phyloP scores from a whole-genome alignment of 2,113 vertebrate species.

The Equus quagga region DNA sequence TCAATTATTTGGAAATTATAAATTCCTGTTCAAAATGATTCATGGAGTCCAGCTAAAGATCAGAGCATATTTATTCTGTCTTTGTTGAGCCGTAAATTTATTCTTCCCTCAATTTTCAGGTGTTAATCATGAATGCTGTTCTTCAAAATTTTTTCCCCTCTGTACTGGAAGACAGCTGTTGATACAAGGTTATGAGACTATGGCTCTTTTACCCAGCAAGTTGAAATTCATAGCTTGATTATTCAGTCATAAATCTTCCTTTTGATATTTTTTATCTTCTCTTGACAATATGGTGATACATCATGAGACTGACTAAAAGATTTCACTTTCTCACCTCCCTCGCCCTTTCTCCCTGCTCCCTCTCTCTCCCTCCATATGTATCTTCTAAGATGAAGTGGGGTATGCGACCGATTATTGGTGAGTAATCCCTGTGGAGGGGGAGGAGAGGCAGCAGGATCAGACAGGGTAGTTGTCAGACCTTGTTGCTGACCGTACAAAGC shows the following conservation, averaged over 20 bases:
- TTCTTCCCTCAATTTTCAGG: background rate
- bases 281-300: background rate
- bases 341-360: background rate
- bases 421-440: background rate
- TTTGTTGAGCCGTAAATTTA: background rate
- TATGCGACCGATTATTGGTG: background rate
- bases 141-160: background rate
- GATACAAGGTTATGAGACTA: background rate
- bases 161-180: background rate
- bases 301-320: background rate
- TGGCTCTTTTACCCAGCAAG: background rate
- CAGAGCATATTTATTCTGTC: background rate
- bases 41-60: background rate
- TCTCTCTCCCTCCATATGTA: background rate
- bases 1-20: background rate
- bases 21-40: slow-evolving; percentile 39
- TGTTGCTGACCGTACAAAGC: background rate
- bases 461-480: background rate
- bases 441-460: background rate
- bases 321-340: background rate
- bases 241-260: background rate
- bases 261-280: slow-evolving; percentile 14
- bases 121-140: background rate
- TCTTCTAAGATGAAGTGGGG: background rate
- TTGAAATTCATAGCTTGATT: background rate